These are phyloP conservation scores for Lucilia cuprina DNA, from an alignment of 1,140 invertebrate species.

Conservation along the genomic window DNA sequence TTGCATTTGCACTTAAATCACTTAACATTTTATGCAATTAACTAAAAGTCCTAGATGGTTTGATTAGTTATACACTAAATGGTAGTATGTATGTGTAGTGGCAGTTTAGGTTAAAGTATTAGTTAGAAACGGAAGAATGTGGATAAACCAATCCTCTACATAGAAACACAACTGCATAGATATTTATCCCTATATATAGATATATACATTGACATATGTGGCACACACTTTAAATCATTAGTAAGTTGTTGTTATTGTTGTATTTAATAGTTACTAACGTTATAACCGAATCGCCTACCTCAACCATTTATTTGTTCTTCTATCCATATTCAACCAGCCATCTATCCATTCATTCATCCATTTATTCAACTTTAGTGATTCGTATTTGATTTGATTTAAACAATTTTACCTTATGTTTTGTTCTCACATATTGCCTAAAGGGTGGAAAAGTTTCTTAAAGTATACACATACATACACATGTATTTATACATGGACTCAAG, in stretches of 20 bases:
- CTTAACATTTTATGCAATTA: conserved; percentile 35
- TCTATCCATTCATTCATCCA: neutral
- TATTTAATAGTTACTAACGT: neutral
- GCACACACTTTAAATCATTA: conserved; percentile 17
- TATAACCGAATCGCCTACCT: neutral
- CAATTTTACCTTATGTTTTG: conserved; percentile 5
- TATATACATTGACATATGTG: neutral
- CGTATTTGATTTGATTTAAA: conserved; percentile 11
- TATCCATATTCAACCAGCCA: neutral
- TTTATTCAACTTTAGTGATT: conserved; percentile 4
- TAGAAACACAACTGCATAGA: no score
- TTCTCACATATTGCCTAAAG: neutral
- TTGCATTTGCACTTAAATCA: conserved; percentile 8
- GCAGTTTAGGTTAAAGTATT: neutral
- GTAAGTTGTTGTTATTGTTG: neutral
- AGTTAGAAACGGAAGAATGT: neutral
- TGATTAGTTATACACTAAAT: neutral
- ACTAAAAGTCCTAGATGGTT: conserved; percentile 8
- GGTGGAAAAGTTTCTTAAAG: neutral
- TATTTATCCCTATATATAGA: neutral
- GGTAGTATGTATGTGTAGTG: neutral
- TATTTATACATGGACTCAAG: no score
- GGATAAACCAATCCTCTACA: neutral
- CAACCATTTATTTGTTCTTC: neutral
- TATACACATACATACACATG: neutral